These are phyloP conservation scores for Drosophila serrata DNA, from an alignment of 1,140 invertebrate genomes.

Conservation along the genomic window DNA sequence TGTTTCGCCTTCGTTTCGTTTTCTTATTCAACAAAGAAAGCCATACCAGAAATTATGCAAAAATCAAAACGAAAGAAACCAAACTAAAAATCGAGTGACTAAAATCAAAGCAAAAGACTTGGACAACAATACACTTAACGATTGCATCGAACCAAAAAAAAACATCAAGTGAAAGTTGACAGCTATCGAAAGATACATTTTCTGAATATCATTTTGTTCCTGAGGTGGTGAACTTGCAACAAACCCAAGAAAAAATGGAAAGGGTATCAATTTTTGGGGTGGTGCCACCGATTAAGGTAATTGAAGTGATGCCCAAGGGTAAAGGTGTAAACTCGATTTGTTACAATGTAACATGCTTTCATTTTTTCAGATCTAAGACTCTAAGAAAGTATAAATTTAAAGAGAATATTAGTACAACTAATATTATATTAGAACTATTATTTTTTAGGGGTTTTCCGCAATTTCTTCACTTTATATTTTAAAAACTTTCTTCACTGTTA, in stretches of 20 bases:
- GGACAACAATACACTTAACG: constrained; percentile 56
- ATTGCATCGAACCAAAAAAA: constrained; percentile 35
- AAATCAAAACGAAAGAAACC: constrained; percentile 25
- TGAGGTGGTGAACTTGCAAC: constrained; percentile 29
- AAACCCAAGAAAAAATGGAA: constrained; percentile 10
- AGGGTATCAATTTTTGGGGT: constrained; percentile 53
- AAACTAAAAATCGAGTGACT: constrained; percentile 7
- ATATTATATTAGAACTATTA: too few species aligned
- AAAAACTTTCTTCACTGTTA: constrained; percentile 13
- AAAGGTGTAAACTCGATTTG: neutral
- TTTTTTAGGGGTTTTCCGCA: too few species aligned
- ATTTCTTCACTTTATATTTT: too few species aligned
- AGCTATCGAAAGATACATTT: constrained; percentile 34
- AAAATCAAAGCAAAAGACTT: constrained; percentile 22
- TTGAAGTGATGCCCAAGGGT: constrained; percentile 30
- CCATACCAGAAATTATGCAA: constrained; percentile 65
- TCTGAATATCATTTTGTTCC: constrained; percentile 43
- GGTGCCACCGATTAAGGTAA: constrained; percentile 57
- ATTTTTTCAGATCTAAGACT: neutral
- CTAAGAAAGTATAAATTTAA: neutral
- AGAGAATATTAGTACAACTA: too few species aligned
- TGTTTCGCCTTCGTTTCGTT: constrained; percentile 50
- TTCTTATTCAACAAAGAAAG: constrained; percentile 59
- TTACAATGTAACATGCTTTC: constrained; percentile 6
- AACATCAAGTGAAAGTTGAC: constrained; percentile 75